A percentile compares a stretch with the other conserved stretches of the same genome.
Conservation (phyloP, 2,888 invertebrate species). For the Phaedon cochleariae region DNA sequence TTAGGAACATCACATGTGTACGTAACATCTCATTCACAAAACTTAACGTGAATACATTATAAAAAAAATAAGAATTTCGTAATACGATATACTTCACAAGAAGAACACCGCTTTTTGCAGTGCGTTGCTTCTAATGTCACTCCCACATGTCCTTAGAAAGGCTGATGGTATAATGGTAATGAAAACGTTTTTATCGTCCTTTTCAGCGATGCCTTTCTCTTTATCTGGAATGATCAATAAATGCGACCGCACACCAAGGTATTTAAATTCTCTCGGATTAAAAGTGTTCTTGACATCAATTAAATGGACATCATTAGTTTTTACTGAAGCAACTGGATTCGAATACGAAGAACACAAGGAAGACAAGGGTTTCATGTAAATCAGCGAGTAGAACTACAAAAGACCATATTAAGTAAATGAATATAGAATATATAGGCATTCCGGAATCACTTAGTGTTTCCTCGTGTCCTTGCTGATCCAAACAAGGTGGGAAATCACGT, state of each 20-base stretch:
- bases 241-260: conserved; percentile 44
- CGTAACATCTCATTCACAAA: too few species aligned
- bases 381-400: conserved; percentile 9
- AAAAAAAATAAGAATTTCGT: too few species aligned
- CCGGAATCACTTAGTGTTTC: too few species aligned
- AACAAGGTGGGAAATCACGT: too few species aligned
- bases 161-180: conserved; percentile 2
- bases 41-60: too few species aligned
- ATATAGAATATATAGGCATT: not conserved
- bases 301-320: conserved; percentile 53
- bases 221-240: conserved; percentile 27
- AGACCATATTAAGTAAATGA: not conserved
- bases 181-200: conserved; percentile 16
- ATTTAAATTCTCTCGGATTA: conserved; percentile 45
- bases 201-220: conserved; percentile 18
- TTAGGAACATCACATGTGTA: too few species aligned
- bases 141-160: conserved; percentile 9
- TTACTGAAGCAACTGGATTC: conserved; percentile 36
- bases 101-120: not conserved
- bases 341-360: conserved; percentile 27
- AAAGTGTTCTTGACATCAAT: conserved; percentile 48
- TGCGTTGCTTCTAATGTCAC: not conserved
- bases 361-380: conserved; percentile 25
- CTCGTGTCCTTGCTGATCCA: too few species aligned
- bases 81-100: too few species aligned